Base-by-base conservation (phyloP, 2,113 vertebrate species). In the Climacteris rufus region DNA sequence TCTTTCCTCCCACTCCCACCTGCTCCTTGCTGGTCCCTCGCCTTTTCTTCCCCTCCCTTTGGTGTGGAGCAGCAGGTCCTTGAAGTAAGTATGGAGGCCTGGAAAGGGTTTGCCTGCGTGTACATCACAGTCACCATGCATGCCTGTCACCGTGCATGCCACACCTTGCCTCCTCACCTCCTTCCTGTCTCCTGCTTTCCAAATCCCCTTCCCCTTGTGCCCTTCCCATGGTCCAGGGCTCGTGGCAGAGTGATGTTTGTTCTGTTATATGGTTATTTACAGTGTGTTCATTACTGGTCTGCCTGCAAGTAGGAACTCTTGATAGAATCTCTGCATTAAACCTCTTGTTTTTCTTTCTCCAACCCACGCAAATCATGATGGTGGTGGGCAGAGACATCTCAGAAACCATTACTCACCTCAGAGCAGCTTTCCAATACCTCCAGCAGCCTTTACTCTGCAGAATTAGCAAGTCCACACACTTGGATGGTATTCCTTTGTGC, bases 1-100 rank as follows among this genome's bases (percentile, higher is more conserved):
- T 97, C 94, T 97, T 96, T 97, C 96, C 79, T 96, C 86, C 97
- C 1, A 2, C 92, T 90, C 93, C 91, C 76, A 93, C 89, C 96
- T 86, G 84, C 93, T 92, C 96, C 54, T 74, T 91, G 87, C 96
- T 96, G 96, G 92, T 96, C 97, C 94, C 97, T 95, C 23, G 81
- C 91, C 90, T 94, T 96, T 96, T 94, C 89, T 81, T 94, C 81
- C 96, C 94, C 75, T 87, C 90, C 96, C 90, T 63, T 96, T 85
- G 97, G 84, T 96, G 92, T 91, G 98, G 98, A 99, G 99, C 99
- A 99, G 99, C 99, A 99, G 98, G 98, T 98, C 95, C 98, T 99
- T 95, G 99, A 99, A 99, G 99, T 99, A 99, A 99, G 99, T 99
- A 98, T 64, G 57, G 92, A 80, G 86, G 69, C 91, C 88, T 49